Conservation (phyloP, 2,888 invertebrate species). For the Mylabris sibirica region DNA sequence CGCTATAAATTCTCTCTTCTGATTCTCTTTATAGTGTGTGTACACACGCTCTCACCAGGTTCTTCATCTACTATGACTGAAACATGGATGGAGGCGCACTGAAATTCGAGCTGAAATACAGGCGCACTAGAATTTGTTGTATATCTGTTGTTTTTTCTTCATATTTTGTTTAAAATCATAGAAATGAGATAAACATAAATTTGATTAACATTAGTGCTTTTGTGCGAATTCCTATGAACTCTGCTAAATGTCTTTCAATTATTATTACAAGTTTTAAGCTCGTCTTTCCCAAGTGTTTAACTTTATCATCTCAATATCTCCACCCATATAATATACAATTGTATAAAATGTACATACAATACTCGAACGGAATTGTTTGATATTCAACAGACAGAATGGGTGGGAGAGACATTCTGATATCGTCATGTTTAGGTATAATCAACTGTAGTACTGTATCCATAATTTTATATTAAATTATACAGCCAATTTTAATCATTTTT, state of each 20-base stretch:
- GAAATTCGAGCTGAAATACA: constrained; percentile 1
- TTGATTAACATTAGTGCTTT: neutral
- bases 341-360: neutral
- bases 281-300: neutral
- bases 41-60: neutral
- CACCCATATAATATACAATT: neutral
- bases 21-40: neutral
- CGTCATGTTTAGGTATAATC: neutral
- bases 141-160: neutral
- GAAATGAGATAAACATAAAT: neutral
- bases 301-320: neutral
- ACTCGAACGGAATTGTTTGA: neutral
- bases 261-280: neutral
- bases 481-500: neutral
- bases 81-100: constrained; percentile 2
- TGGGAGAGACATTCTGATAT: neutral
- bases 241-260: neutral
- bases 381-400: neutral
- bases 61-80: neutral
- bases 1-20: constrained; percentile 17
- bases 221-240: neutral
- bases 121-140: constrained; percentile 1
- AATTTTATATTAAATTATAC: neutral
- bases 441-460: neutral
- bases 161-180: no score